Evolutionary conservation across 2,888 invertebrate genomes (phyloP).

Genomic region (Agrotis segetum): DNA sequence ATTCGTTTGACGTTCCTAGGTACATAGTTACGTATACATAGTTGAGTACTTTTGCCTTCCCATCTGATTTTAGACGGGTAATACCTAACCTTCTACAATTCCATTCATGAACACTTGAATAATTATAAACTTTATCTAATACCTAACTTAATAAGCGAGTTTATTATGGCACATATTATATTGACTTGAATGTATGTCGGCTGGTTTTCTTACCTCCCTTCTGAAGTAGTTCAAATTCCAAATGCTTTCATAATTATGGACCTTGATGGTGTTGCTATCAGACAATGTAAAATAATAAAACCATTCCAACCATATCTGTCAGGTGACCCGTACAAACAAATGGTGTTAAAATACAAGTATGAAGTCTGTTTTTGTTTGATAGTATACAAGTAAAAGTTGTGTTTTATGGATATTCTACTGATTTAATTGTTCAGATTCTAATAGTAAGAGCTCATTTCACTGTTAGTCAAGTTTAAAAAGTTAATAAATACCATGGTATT

Average conservation of each 20-base stretch:
- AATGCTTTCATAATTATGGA: neutral
- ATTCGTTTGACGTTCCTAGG: slow-evolving; percentile 66
- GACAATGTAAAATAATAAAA: slow-evolving; percentile 8
- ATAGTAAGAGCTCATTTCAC: slow-evolving; percentile 17
- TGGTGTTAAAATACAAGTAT: slow-evolving; percentile 4
- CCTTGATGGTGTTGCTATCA: neutral
- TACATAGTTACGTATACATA: slow-evolving; percentile 58
- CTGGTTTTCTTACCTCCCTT: neutral
- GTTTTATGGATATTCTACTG: neutral
- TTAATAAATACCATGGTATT: slow-evolving; percentile 36
- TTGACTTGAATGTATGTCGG: neutral
- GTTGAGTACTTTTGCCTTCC: slow-evolving; percentile 58
- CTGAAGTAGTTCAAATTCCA: neutral
- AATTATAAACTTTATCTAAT: slow-evolving; percentile 56
- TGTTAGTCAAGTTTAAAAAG: slow-evolving; percentile 32
- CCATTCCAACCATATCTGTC: slow-evolving; percentile 2
- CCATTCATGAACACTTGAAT: slow-evolving; percentile 66
- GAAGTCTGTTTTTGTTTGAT: neutral
- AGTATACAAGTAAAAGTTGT: neutral
- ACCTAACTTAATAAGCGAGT: slow-evolving; percentile 38
- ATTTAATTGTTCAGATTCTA: slow-evolving; percentile 1
- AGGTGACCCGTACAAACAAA: slow-evolving; percentile 18
- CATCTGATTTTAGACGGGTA: slow-evolving; percentile 61
- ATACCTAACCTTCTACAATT: slow-evolving; percentile 56
- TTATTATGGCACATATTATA: slow-evolving; percentile 1